Percentiles rank a stretch among this genome's conserved stretches.
These are phyloP conservation scores for Leuctra nigra DNA, from an alignment of 2,888 invertebrate genomes.

Conservation along the genomic window DNA sequence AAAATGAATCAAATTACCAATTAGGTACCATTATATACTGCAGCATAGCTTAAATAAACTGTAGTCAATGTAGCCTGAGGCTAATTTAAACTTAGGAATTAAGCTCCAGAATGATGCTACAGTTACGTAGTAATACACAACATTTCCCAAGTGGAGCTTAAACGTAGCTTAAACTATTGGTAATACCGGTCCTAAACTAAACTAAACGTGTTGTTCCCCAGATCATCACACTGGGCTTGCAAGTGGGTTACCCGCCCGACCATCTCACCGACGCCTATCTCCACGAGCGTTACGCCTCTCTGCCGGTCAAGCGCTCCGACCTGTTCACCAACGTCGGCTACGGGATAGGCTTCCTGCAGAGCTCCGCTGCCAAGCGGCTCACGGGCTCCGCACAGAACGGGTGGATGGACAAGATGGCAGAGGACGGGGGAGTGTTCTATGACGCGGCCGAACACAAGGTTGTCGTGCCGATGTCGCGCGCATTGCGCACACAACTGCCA, in stretches of 20 bases:
- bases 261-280: slow-evolving; percentile 37
- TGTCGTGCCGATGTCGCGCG: slow-evolving; percentile 42
- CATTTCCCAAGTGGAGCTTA: too few relatives aligned
- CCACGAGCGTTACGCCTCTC: slow-evolving; percentile 40
- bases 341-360: slow-evolving; percentile 41
- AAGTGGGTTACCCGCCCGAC: slow-evolving; percentile 42
- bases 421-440: slow-evolving; percentile 38
- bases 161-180: too few relatives aligned
- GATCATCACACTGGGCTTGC: slow-evolving; percentile 42
- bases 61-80: too few relatives aligned
- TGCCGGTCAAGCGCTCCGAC: slow-evolving; percentile 44
- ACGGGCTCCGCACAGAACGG: slow-evolving; percentile 24
- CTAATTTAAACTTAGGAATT: too few relatives aligned
- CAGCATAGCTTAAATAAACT: too few relatives aligned
- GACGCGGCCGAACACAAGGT: slow-evolving; percentile 43
- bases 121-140: too few relatives aligned
- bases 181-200: too few relatives aligned
- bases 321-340: slow-evolving; percentile 47
- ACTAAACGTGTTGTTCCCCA: too few relatives aligned
- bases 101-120: too few relatives aligned
- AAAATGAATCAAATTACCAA: too few relatives aligned
- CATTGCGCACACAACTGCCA: slow-evolving; percentile 42
- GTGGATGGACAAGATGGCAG: slow-evolving; percentile 36
- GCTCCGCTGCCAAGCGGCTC: not conserved
- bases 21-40: too few relatives aligned